Evolutionary conservation across 2,797 vertebrate species (phyloP), one percentile per base, ranked within the genome.

Genomic region (Ctenosaura bakeri): DNA sequence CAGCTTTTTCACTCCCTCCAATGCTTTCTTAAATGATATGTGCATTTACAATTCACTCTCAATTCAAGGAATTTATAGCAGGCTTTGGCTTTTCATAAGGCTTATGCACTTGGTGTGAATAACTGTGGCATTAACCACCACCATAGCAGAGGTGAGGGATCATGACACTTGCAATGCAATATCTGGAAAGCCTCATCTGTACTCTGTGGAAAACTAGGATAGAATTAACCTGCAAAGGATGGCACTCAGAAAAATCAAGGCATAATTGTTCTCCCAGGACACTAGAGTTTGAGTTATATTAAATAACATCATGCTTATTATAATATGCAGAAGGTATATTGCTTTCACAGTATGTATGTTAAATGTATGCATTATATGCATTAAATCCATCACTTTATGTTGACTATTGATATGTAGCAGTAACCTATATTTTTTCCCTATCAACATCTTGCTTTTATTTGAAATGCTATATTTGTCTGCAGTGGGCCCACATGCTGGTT

Each of bases 401-500:
- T 94, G 95, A 93, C 90, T 93, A 91, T 64, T 12, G 1, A 22
- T 89, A 29, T 9, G 20, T 81, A 95, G 91, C 82, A 89, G 18
- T n/a, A 88, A 91, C 93, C 88, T 91, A 89, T 90, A 26, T 85
- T 88, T 54, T 81, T 90, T 92, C 91, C 79, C 26, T 80, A 22
- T 92, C 89, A 94, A 88, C 88, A 91, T 96, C 96, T 95, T 91
- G 86, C 83, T 96, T 95, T 91, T 91, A 92, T 81, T 87, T 92
- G 91, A 96, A 96, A 94, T 88, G 54, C 29, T 20, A 89, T 50
- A 86, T 96, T 96, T 95, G 78, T 93, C 88, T 95, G 83, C 90
- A 92, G 93, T 94, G 90, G 90, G 90, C 92, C 95, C 91, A 96
- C 94, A 88, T 96, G 91, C 94, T 97, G 94, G 95, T 95, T 96